Evolutionary conservation across 2,113 vertebrate species (phyloP).

Genomic region (Microtus montanus): DNA sequence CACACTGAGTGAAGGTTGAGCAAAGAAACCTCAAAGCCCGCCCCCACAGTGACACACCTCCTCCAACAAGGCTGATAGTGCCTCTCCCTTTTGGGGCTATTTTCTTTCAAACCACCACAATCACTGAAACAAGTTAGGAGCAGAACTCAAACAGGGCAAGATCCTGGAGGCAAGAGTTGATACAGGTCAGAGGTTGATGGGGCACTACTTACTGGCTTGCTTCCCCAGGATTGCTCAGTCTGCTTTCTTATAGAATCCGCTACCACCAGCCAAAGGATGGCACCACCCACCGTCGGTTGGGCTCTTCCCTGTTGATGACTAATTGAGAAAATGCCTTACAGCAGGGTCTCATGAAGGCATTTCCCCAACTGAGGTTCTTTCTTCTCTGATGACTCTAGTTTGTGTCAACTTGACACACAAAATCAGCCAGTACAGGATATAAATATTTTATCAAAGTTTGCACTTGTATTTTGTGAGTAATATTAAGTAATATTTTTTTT

Average conservation of each 20-base stretch:
- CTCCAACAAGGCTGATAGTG: background rate
- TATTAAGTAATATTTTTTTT: conserved; percentile 11
- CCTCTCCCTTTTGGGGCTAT: background rate
- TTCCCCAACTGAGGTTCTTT: background rate
- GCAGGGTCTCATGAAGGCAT: background rate
- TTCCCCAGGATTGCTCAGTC: background rate
- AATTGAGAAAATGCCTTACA: background rate
- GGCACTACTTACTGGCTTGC: background rate
- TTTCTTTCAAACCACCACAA: background rate
- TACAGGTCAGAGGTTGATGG: background rate
- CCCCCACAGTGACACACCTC: no score
- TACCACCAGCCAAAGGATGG: background rate
- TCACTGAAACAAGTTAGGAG: background rate
- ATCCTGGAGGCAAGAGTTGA: background rate
- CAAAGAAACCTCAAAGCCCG: no score
- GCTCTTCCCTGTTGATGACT: background rate
- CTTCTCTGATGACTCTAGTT: background rate
- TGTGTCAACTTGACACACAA: background rate
- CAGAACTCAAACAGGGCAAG: background rate
- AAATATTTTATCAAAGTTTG: background rate
- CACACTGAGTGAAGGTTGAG: no score
- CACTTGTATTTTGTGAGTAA: background rate
- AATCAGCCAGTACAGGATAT: background rate
- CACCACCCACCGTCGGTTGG: background rate
- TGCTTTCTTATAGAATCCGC: background rate